phyloP scores from a whole-genome alignment of 1,140 invertebrate species.

The Bombus pascuorum region DNA sequence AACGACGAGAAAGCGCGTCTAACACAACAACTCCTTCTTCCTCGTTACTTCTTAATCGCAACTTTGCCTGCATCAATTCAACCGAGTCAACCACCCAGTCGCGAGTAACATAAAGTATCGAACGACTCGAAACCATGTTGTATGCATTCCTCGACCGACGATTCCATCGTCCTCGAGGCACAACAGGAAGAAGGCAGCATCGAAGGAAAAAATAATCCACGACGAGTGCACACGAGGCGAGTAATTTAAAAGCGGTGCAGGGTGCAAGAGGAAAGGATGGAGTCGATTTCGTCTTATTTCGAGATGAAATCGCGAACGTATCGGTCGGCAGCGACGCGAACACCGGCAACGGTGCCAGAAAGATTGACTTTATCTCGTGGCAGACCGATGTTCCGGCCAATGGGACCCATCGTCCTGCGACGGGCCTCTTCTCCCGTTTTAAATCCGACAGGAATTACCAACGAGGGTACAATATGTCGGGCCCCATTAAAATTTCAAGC shows the following conservation, averaged over 20 bases:
- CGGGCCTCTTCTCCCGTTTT: conserved; percentile 37
- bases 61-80: accelerated
- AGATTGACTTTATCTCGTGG: conserved; percentile 69
- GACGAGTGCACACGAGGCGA: not conserved
- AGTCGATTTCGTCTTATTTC: conserved; percentile 42
- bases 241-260: not conserved
- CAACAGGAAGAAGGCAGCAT: not conserved
- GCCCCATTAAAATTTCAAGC: conserved; percentile 69
- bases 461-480: conserved; percentile 68
- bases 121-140: not conserved
- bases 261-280: not conserved
- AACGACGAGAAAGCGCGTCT: no score
- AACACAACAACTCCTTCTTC: no score
- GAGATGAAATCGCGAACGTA: conserved; percentile 46
- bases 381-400: conserved; percentile 51
- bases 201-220: not conserved
- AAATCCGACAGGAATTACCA: conserved; percentile 71
- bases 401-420: conserved; percentile 44
- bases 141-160: not conserved
- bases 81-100: not conserved
- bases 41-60: not conserved
- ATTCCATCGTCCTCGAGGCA: not conserved
- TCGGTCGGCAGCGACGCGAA: conserved; percentile 11
- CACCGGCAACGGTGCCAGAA: conserved; percentile 52
- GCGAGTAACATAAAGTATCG: not conserved